Conservation (phyloP, 1,140 invertebrate genomes). For the Samia ricini region DNA sequence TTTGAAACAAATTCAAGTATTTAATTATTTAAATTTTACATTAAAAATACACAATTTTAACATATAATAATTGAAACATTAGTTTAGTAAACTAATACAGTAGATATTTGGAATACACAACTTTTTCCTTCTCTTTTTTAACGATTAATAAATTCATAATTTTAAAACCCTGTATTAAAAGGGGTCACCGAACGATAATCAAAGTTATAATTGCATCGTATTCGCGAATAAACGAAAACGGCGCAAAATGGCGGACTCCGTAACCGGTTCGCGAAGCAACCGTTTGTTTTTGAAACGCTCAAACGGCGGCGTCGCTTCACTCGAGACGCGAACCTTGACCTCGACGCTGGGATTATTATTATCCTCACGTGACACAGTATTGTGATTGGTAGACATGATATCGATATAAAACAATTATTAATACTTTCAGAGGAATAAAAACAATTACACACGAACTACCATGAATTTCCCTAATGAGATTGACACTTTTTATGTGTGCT, state of each 20-base stretch:
- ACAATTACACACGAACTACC: no score
- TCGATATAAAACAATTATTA: not conserved
- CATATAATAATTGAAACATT: no score
- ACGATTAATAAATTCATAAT: no score
- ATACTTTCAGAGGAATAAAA: no score
- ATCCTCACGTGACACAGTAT: slow-evolving; percentile 8
- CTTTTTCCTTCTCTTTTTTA: no score
- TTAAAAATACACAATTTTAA: no score
- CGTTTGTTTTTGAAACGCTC: slow-evolving; percentile 6
- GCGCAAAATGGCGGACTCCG: not conserved
- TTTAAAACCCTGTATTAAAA: not conserved
- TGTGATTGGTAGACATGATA: not conserved
- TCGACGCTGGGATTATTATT: slow-evolving; percentile 22
- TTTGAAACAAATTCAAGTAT: no score
- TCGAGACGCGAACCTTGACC: slow-evolving; percentile 32
- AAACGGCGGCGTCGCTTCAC: slow-evolving; percentile 5
- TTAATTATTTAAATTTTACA: no score
- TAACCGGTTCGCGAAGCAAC: not conserved
- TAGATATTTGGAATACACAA: no score
- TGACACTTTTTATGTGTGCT: no score
- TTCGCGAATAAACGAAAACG: not conserved
- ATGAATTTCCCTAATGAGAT: no score
- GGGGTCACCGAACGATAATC: not conserved
- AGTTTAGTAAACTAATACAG: no score
- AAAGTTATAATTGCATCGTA: not conserved